These are phyloP conservation scores for Drosophila ironensis DNA, from an alignment of 1,140 invertebrate genomes.

Conservation along the genomic window DNA sequence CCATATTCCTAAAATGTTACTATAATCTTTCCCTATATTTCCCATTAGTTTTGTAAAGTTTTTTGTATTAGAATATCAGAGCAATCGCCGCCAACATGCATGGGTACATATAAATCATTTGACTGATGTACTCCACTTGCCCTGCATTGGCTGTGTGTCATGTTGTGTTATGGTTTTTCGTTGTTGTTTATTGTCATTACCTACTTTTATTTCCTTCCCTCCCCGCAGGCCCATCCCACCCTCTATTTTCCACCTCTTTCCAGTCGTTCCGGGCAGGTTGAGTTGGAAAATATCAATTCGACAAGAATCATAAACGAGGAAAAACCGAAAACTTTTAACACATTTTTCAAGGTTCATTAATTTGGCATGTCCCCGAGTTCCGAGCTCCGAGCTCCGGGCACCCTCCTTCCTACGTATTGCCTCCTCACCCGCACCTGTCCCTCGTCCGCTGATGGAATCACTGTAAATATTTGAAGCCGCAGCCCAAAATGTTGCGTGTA, in stretches of 20 bases:
- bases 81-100: too few species aligned
- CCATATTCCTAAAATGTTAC: too few species aligned
- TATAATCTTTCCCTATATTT: too few species aligned
- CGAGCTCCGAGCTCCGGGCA: too few species aligned
- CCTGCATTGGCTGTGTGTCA: too few species aligned
- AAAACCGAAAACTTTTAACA: constrained; percentile 71
- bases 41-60: too few species aligned
- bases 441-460: constrained; percentile 38
- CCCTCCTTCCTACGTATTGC: background rate
- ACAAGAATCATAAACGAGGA: constrained; percentile 50
- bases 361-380: constrained; percentile 33
- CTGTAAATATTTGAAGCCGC: constrained; percentile 79
- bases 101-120: too few species aligned
- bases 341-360: constrained; percentile 81
- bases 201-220: constrained; percentile 3
- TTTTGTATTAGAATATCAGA: too few species aligned
- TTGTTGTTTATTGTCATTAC: constrained; percentile 1
- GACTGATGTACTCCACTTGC: too few species aligned
- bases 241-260: background rate
- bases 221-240: background rate
- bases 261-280: background rate
- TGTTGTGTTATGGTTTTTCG: background rate
- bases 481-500: constrained; percentile 74
- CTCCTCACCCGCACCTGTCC: constrained; percentile 25
- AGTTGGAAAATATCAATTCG: constrained; percentile 46